Conservation (phyloP, 2,888 invertebrate genomes). For the Lepidocyrtinus sp. region DNA sequence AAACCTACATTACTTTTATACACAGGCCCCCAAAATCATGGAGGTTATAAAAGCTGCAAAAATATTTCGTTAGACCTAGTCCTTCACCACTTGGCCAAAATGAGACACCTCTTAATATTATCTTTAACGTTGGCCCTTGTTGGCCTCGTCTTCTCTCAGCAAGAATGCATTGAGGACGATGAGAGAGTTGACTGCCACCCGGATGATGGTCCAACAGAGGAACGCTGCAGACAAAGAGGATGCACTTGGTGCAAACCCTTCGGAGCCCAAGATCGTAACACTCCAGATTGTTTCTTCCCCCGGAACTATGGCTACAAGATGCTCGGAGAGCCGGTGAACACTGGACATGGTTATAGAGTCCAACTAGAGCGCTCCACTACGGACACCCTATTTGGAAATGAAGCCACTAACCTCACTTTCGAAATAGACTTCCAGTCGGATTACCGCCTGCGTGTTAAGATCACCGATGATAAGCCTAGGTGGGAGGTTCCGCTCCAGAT, state of each 20-base stretch:
- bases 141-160: not conserved
- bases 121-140: not conserved
- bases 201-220: conserved; percentile 75
- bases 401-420: conserved; percentile 50
- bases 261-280: conserved; percentile 46
- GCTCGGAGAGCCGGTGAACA: conserved; percentile 43
- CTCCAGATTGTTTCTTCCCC: conserved; percentile 63
- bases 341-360: conserved; percentile 47
- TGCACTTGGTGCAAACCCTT: conserved; percentile 78
- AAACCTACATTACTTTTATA: not conserved
- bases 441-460: conserved; percentile 65
- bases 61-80: too few species aligned
- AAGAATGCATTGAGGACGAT: conserved; percentile 49
- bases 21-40: too few species aligned
- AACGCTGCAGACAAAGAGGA: conserved; percentile 78
- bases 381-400: conserved; percentile 60
- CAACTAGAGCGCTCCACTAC: conserved; percentile 52
- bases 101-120: not conserved
- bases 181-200: conserved; percentile 81
- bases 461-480: conserved; percentile 57
- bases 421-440: conserved; percentile 65
- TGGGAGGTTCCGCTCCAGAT: conserved; percentile 67
- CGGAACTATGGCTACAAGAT: conserved; percentile 50
- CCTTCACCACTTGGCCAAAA: not conserved
- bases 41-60: too few species aligned